These are phyloP conservation scores for Lordiphosa clarofinis DNA, from an alignment of 1,140 invertebrate species.

Conservation along the genomic window DNA sequence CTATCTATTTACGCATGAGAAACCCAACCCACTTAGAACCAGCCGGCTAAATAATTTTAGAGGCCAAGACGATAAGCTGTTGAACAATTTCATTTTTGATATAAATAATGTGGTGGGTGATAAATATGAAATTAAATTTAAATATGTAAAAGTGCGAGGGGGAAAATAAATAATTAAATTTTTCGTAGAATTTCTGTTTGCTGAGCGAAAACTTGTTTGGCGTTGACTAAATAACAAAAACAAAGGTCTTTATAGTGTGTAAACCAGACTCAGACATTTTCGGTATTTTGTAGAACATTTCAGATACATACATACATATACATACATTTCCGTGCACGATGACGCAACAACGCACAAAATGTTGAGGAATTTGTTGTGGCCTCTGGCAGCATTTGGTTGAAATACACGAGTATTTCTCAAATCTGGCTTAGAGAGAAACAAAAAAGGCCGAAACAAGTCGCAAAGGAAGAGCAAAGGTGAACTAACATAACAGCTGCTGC, in stretches of 20 bases:
- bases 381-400: conserved; percentile 34
- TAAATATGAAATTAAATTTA: conserved; percentile 64
- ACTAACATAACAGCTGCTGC: conserved; percentile 33
- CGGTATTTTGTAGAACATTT: conserved; percentile 11
- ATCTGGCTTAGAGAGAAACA: too few species aligned
- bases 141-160: conserved; percentile 7
- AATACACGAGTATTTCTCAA: conserved; percentile 24
- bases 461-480: conserved; percentile 7
- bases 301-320: conserved; percentile 9
- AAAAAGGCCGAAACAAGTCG: conserved; percentile 31
- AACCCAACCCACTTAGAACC: conserved; percentile 22
- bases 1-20: conserved; percentile 47
- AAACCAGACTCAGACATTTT: conserved; percentile 54
- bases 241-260: conserved; percentile 2
- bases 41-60: conserved; percentile 18
- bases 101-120: conserved; percentile 27
- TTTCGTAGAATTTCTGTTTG: conserved; percentile 7
- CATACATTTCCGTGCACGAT: conserved; percentile 49
- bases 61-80: conserved; percentile 32
- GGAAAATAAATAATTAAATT: conserved; percentile 17
- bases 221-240: conserved; percentile 19
- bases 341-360: conserved; percentile 59
- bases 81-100: conserved; percentile 17
- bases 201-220: conserved; percentile 43
- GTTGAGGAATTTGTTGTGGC: conserved; percentile 54